Evolutionary conservation across 2,113 vertebrate species (phyloP).

Genomic region (Zosterops japonicus): DNA sequence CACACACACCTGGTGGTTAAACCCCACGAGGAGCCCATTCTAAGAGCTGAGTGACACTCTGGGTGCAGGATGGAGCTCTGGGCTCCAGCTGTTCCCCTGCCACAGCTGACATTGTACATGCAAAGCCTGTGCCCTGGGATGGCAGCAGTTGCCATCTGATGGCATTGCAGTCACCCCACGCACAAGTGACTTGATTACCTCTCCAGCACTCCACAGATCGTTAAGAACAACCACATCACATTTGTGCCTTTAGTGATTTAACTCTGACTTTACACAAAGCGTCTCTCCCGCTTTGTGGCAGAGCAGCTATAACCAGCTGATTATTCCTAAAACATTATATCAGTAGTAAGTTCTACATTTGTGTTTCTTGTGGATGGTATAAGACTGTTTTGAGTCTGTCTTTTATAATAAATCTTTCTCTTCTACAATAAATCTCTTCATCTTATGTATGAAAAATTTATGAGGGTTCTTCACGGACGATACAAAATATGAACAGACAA

Average conservation of each 20-base stretch:
- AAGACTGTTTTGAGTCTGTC: not conserved
- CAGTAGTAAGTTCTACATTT: not conserved
- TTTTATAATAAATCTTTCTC: conserved; percentile 9
- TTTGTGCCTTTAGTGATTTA: not conserved
- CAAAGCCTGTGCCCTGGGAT: not conserved
- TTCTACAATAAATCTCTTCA: conserved; percentile 20
- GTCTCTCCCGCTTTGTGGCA: not conserved
- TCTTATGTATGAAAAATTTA: conserved; percentile 33
- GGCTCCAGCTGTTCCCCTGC: not conserved
- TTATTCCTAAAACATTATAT: conserved; percentile 22
- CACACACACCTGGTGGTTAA: not conserved
- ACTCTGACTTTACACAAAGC: not conserved
- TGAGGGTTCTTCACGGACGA: not conserved
- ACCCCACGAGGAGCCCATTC: accelerated
- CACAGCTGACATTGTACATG: not conserved
- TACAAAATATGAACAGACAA: conserved; percentile 34
- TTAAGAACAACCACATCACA: not conserved
- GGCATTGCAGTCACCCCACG: not conserved
- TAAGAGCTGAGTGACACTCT: not conserved
- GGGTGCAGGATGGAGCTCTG: not conserved
- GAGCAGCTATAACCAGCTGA: not conserved
- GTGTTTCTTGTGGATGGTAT: not conserved
- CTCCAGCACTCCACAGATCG: not conserved
- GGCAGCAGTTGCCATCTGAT: not conserved
- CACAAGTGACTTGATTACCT: conserved; percentile 21